Evolutionary conservation across 2,888 invertebrate genomes (phyloP).

Genomic region (Clepsis dumicolana): DNA sequence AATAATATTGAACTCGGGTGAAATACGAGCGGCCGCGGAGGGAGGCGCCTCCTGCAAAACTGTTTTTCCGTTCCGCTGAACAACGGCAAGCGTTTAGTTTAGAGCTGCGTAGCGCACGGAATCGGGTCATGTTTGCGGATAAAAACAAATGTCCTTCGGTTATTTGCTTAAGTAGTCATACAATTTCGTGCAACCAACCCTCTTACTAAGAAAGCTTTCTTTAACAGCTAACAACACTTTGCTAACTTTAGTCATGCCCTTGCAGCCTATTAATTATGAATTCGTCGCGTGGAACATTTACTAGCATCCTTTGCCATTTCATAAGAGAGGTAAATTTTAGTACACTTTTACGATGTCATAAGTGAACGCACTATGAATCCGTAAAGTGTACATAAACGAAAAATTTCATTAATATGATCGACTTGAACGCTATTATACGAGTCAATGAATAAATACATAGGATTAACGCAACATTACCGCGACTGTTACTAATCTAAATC

Average conservation of each 20-base stretch:
- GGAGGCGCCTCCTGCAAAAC: conserved; percentile 77
- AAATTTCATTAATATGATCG: conserved; percentile 28
- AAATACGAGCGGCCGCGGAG: conserved; percentile 80
- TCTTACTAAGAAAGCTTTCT: conserved; percentile 10
- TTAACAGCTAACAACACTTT: background rate
- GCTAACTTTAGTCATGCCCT: conserved; percentile 7
- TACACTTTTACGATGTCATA: too few species aligned
- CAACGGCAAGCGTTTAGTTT: conserved; percentile 77
- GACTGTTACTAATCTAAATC: conserved; percentile 26
- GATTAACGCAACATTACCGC: conserved; percentile 17
- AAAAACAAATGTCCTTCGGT: conserved; percentile 43
- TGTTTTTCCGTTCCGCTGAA: conserved; percentile 81
- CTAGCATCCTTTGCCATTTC: conserved; percentile 20
- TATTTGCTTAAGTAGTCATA: conserved; percentile 31
- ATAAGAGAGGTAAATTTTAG: conserved; percentile 21
- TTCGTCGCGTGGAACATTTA: conserved; percentile 12
- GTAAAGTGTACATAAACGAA: conserved; percentile 31
- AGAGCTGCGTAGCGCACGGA: conserved; percentile 64
- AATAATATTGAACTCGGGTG: conserved; percentile 84
- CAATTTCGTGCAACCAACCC: conserved; percentile 15
- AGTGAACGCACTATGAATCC: conserved; percentile 1
- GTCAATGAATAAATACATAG: conserved; percentile 40
- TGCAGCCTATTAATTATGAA: conserved; percentile 16
- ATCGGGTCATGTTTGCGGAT: conserved; percentile 59
- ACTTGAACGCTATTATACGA: conserved; percentile 17